These are phyloP conservation scores for Argentina silus DNA, from an alignment of 2,797 vertebrate genomes.

Conservation along the genomic window DNA sequence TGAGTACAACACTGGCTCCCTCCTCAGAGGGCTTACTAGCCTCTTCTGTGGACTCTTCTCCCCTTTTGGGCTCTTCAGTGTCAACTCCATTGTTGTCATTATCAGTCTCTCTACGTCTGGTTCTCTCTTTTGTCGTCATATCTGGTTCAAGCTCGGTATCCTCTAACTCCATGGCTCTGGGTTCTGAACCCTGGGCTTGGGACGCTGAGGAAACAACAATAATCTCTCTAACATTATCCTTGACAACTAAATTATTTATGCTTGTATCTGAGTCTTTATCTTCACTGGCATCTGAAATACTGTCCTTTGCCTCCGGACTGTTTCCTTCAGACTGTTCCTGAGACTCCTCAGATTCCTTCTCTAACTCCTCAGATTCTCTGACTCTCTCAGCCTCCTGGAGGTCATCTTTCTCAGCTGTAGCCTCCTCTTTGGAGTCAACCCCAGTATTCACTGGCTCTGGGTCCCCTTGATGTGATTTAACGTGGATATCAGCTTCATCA, in stretches of 20 bases:
- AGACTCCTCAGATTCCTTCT: constrained; percentile 33
- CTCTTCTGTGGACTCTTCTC: constrained; percentile 42
- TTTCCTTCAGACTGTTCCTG: constrained; percentile 25
- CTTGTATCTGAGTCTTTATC: constrained; percentile 28
- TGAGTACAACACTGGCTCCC: constrained; percentile 61
- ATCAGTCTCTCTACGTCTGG: background rate
- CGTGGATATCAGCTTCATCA: constrained; percentile 5
- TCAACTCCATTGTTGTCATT: constrained; percentile 3
- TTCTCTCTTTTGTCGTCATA: constrained; percentile 19
- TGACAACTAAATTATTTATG: background rate
- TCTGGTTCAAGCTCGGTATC: background rate
- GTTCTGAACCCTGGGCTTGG: constrained; percentile 11
- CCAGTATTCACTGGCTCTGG: constrained; percentile 4
- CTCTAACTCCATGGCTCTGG: constrained; percentile 5
- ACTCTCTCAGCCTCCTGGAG: constrained; percentile 1
- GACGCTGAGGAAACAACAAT: constrained; percentile 8
- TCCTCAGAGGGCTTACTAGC: constrained; percentile 63
- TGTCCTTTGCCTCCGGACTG: constrained; percentile 3
- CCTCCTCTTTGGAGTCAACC: constrained; percentile 33
- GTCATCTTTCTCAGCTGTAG: constrained; percentile 15
- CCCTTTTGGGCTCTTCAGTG: background rate
- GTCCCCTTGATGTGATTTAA: constrained; percentile 5
- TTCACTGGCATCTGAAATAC: constrained; percentile 24
- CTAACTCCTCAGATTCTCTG: background rate
- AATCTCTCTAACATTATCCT: constrained; percentile 1